A percentile compares a stretch with the other conserved stretches of the same genome.
Conservation (phyloP, 2,888 invertebrate genomes). For the Sialis fuliginosa region DNA sequence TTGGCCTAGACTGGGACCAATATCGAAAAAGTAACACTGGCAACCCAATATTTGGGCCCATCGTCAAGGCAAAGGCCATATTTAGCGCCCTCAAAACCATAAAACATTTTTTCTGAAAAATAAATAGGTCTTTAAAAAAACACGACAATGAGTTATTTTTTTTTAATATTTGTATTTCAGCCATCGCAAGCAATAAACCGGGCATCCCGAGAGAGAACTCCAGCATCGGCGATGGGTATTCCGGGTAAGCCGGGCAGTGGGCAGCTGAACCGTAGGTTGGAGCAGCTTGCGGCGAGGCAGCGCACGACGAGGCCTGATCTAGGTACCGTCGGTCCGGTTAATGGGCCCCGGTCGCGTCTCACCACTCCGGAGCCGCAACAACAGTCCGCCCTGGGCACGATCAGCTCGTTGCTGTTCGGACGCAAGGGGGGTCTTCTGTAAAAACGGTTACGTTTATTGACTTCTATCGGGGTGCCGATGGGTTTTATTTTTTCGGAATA, state of each 20-base stretch:
- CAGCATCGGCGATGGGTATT: slow-evolving; percentile 29
- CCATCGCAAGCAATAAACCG: slow-evolving; percentile 10
- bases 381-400: slow-evolving; percentile 43
- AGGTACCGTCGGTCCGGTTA: slow-evolving; percentile 30
- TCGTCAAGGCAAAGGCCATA: too few relatives aligned
- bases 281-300: slow-evolving; percentile 27
- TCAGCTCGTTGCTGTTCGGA: slow-evolving; percentile 65
- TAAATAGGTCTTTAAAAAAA: too few relatives aligned
- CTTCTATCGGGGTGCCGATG: too few relatives aligned
- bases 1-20: too few relatives aligned
- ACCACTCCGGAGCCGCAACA: slow-evolving; percentile 14
- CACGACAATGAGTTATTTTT: too few relatives aligned
- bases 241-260: slow-evolving; percentile 42
- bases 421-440: slow-evolving; percentile 70
- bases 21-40: too few relatives aligned
- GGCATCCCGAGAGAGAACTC: slow-evolving; percentile 10
- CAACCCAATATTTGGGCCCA: too few relatives aligned
- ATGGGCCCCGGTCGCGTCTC: slow-evolving; percentile 14
- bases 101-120: too few relatives aligned
- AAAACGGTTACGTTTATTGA: not conserved
- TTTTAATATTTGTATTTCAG: too few relatives aligned
- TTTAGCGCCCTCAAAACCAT: too few relatives aligned
- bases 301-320: slow-evolving; percentile 39
- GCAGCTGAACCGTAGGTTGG: slow-evolving; percentile 28
- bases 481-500: too few relatives aligned